Evolutionary conservation across 1,140 invertebrate genomes (phyloP).

Genomic region (Drosophila serrata): DNA sequence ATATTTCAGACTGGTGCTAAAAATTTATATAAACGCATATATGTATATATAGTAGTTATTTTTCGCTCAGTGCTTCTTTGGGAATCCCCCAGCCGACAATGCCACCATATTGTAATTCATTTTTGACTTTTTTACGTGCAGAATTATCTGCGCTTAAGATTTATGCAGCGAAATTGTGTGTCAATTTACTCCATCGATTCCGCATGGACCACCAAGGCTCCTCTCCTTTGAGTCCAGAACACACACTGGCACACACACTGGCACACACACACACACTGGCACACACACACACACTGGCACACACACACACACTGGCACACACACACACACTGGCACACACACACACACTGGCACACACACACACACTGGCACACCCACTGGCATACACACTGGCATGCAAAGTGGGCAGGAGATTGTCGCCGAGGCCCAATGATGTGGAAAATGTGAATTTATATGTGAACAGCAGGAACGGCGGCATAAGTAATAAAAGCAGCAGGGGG

Average conservation of each 20-base stretch:
- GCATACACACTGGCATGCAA: slow-evolving; percentile 59
- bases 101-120: slow-evolving; percentile 62
- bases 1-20: not conserved
- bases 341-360: too few species aligned
- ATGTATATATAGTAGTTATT: too few species aligned
- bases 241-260: slow-evolving; percentile 9
- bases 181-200: slow-evolving; percentile 65
- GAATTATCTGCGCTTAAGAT: slow-evolving; percentile 68
- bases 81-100: not conserved
- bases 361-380: slow-evolving; percentile 7
- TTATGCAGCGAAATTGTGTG: slow-evolving; percentile 71
- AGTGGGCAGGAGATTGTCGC: slow-evolving; percentile 67
- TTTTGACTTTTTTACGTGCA: slow-evolving; percentile 68
- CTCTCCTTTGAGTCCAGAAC: slow-evolving; percentile 9
- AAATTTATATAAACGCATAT: too few species aligned
- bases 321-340: slow-evolving; percentile 26
- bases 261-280: slow-evolving; percentile 27
- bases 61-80: slow-evolving; percentile 5
- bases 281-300: slow-evolving; percentile 35
- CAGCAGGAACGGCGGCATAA: slow-evolving; percentile 65
- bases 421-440: slow-evolving; percentile 73
- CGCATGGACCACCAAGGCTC: slow-evolving; percentile 28
- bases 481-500: slow-evolving; percentile 50
- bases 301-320: slow-evolving; percentile 9
- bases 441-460: slow-evolving; percentile 79